phyloP scores from a whole-genome alignment of 2,888 invertebrate genomes.

The Macrosiphum euphorbiae region DNA sequence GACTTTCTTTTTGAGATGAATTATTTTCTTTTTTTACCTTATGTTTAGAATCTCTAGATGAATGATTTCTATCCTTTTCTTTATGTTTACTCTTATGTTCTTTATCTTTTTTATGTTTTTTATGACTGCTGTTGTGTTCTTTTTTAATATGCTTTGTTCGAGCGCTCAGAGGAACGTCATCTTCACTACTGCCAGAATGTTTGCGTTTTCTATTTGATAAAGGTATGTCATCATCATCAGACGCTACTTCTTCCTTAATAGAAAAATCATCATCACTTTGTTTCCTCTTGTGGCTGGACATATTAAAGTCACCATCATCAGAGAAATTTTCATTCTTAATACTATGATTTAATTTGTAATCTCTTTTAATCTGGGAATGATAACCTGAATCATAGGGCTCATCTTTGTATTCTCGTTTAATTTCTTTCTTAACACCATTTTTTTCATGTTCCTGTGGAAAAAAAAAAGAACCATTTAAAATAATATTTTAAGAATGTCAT shows the following conservation, averaged over 20 bases:
- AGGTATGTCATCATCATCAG: constrained; percentile 60
- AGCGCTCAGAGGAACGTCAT: constrained; percentile 79
- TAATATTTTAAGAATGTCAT: constrained; percentile 7
- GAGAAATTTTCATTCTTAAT: constrained; percentile 59
- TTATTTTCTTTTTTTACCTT: constrained; percentile 69
- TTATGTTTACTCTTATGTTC: constrained; percentile 74
- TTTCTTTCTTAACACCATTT: constrained; percentile 62
- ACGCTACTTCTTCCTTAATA: constrained; percentile 28
- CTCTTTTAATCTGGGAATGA: constrained; percentile 58
- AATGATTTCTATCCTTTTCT: constrained; percentile 65
- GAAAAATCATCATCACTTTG: constrained; percentile 54
- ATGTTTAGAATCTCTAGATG: constrained; percentile 67
- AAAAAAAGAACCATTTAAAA: constrained; percentile 28
- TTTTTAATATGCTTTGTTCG: constrained; percentile 73
- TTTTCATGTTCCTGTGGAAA: constrained; percentile 56
- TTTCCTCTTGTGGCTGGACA: constrained; percentile 36
- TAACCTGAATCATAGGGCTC: constrained; percentile 56
- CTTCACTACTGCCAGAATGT: constrained; percentile 72
- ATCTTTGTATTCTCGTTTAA: constrained; percentile 61
- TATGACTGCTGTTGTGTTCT: constrained; percentile 70
- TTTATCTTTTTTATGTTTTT: constrained; percentile 70
- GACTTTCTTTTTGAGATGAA: constrained; percentile 67
- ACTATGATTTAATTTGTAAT: constrained; percentile 52
- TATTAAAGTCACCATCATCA: constrained; percentile 43
- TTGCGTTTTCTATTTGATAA: constrained; percentile 64